Conservation (phyloP, 2,797 vertebrate species). For the Poecile montanus region DNA sequence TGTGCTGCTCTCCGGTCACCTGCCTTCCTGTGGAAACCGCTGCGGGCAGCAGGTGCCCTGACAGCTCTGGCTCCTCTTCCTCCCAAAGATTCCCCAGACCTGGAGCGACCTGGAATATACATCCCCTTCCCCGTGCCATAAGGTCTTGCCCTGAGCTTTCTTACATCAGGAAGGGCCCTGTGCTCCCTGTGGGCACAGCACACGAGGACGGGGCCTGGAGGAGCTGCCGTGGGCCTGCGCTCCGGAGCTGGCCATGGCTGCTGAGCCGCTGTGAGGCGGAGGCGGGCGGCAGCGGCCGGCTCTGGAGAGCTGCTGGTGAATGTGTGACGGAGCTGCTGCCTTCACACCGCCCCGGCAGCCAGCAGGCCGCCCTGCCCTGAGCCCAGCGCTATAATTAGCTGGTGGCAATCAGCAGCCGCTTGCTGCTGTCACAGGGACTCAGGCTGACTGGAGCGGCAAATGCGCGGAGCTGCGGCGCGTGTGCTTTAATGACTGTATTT, state of each 20-base stretch:
- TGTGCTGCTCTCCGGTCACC: accelerated
- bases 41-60: not conserved
- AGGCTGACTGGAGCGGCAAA: not conserved
- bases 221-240: accelerated
- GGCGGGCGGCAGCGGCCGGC: not conserved
- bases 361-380: not conserved
- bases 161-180: not conserved
- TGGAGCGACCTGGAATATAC: not conserved
- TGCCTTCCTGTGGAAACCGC: not conserved
- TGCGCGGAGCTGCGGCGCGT: not conserved
- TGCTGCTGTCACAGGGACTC: not conserved
- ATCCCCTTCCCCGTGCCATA: not conserved
- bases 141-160: not conserved
- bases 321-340: constrained; percentile 43
- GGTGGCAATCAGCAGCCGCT: constrained; percentile 38
- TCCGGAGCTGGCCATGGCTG: accelerated
- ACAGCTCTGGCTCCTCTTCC: accelerated
- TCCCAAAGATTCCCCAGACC: not conserved
- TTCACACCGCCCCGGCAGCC: not conserved
- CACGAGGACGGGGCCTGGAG: accelerated
- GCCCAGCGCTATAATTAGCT: constrained; percentile 73
- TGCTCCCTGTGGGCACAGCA: not conserved
- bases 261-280: not conserved
- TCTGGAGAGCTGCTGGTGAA: constrained; percentile 63
- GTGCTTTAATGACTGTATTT: not conserved